Evolutionary conservation across 2,113 vertebrate species (phyloP), one percentile per base, ranked within the genome.

Genomic region (Trematocara unimaculatum): DNA sequence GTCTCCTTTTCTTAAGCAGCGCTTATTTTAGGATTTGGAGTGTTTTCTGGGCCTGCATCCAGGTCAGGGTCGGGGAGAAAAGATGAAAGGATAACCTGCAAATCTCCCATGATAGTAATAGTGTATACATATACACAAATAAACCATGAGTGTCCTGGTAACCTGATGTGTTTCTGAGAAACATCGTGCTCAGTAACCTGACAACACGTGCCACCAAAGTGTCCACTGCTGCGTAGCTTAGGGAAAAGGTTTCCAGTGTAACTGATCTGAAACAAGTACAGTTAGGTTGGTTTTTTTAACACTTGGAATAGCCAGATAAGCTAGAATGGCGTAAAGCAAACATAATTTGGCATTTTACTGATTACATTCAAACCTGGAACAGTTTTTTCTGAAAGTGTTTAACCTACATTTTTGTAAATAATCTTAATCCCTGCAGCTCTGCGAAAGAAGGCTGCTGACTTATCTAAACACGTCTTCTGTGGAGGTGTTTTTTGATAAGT

Each of bases 21-120:
- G 81, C 80, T 53, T 45, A 97, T 97, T 53, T 96, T 97, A 42
- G 96, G 97, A 94, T 96, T 97, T 17, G 96, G 96, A 94, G 97
- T 96, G 51, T 84, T 77, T 70, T 90, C 83, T 84, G 78, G 90
- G 91, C 78, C 1, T 12, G 11, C 38, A 13, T 92, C 86, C 91
- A 93, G 78, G 40, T 79, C 55, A 88, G 38, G 67, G 47, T 42
- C 49, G 17, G 74, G 53, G 81, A 54, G 8, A 60, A 58, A 42
- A 88, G 87, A 89, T 81, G 17, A 90, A 91, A 87, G 87, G 92
- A 87, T 91, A 82, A 87, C 79, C 64, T 74, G 29, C 78, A 40
- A 89, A 90, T 82, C 86, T 88, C 89, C 81, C 51, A 38, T 51
- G 81, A 89, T 83, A 64, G 23, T 55, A 51, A 60, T 42, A 77